These are phyloP conservation scores for Montipora foliosa DNA, from an alignment of 64 coral and sea anemone genomes.

Conservation along the genomic window DNA sequence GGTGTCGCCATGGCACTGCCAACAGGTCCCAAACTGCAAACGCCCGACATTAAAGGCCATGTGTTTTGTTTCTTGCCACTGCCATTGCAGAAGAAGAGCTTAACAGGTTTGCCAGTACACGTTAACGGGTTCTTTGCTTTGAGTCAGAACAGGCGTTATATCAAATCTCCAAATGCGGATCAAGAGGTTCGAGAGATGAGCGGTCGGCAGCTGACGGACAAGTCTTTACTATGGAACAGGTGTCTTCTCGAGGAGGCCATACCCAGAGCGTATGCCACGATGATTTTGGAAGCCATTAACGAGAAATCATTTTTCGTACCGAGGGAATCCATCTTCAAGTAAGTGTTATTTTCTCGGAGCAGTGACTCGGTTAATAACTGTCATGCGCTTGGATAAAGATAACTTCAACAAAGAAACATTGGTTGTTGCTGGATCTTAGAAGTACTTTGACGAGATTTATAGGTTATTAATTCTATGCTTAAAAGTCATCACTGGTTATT, in stretches of 20 bases:
- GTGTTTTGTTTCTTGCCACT: conserved; percentile 87
- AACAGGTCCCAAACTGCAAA: background rate
- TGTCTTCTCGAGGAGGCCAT: conserved; percentile 74
- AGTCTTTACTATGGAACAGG: conserved; percentile 72
- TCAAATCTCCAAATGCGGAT: conserved; percentile 74
- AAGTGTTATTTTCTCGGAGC: background rate
- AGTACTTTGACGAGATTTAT: too few species aligned
- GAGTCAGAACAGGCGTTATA: conserved; percentile 87
- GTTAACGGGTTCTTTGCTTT: conserved; percentile 90
- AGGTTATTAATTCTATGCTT: too few species aligned
- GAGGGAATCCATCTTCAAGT: background rate
- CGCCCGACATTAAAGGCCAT: conserved; percentile 42
- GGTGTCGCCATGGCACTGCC: conserved; percentile 63
- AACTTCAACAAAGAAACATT: too few species aligned
- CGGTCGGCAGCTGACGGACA: conserved; percentile 81
- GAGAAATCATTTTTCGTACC: background rate
- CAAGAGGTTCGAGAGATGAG: conserved; percentile 1
- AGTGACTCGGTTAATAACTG: too few species aligned
- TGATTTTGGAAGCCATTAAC: conserved; percentile 16
- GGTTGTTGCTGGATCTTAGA: too few species aligned
- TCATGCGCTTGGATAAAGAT: too few species aligned
- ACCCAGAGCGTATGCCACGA: conserved; percentile 67
- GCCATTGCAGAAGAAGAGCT: conserved; percentile 73
- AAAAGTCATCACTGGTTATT: too few species aligned
- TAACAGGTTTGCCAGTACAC: conserved; percentile 85